Base-by-base conservation (phyloP, 2,113 vertebrate genomes). In the Pimephales promelas region DNA sequence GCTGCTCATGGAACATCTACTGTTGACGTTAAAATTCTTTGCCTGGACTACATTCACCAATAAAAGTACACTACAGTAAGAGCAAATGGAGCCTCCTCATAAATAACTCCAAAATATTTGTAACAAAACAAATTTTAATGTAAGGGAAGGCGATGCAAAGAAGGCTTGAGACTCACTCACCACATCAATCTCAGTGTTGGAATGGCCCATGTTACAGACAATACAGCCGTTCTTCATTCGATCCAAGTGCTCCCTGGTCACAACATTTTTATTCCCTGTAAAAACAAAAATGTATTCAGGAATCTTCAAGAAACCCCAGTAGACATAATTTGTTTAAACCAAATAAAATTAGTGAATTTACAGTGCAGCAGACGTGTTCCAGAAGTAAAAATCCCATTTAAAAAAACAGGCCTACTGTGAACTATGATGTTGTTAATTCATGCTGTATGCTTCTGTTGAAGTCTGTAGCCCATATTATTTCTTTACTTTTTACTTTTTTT, bases 201-300 rank as follows among this genome's bases (percentile, higher is more conserved):
- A 99, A 86, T 99, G 98, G 59, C 98, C 98, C 98, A 99, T 99
- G 84, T 99, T 99, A 92, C 98, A 99, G 0, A 99, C 97, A 0
- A 99, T 99, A 91, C 97, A 98, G 87, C 98, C 97, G 62, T 99
- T 99, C 90, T 98, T 99, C 97, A 99, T 98, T 70, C 98, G 93
- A 78, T 99, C 98, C 88, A 99, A 93, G 64, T 98, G 97, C 24
- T 99, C 98, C 86, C 98, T 94, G 59, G 96, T 98, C 81, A 99
- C 98, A 0, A 99, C 97, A 2, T 99, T 99, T 92, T 99, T 99
- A 90, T 99, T 99, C 70, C 98, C 98, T 99, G 77, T 11, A 80
- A 88, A 81, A 40, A 88, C 64, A 64, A 36, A 70, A 5, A 9
- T 7, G 14, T 73, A 16, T 13, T 79, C 9, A 73, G 22, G 13